Percentiles rank a stretch among this genome's conserved stretches.
phyloP scores from a whole-genome alignment of 1,140 invertebrate species.

The Campoletis sonorensis region DNA sequence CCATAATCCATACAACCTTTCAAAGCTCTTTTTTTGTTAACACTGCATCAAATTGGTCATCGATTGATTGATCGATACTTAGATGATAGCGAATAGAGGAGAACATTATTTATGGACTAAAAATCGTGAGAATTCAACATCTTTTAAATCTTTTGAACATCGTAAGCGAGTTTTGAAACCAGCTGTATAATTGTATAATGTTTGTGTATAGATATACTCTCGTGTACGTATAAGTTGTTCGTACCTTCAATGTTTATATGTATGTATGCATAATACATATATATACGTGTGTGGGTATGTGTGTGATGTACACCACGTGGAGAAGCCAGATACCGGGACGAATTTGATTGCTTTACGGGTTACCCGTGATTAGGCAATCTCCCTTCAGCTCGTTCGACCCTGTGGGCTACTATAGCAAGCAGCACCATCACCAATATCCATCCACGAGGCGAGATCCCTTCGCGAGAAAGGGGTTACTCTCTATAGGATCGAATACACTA shows the following conservation, averaged over 20 bases:
- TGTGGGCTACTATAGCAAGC: conserved; percentile 8
- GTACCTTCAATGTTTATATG: not conserved
- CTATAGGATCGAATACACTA: not conserved
- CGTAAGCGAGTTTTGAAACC: too few species aligned
- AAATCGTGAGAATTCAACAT: too few species aligned
- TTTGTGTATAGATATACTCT: too few species aligned
- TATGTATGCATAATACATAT: not conserved
- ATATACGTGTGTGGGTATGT: not conserved
- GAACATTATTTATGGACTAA: not conserved
- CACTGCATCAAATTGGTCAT: too few species aligned
- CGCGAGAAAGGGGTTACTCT: not conserved
- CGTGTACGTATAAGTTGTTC: too few species aligned
- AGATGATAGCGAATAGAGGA: not conserved
- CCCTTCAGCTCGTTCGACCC: conserved; percentile 53
- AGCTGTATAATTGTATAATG: too few species aligned
- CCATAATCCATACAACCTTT: too few species aligned
- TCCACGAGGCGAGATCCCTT: not conserved
- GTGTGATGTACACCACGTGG: conserved; percentile 11
- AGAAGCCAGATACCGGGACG: conserved; percentile 57
- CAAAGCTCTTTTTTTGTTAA: too few species aligned
- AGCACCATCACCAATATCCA: conserved; percentile 1
- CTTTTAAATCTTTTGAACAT: too few species aligned
- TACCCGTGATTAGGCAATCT: conserved; percentile 71
- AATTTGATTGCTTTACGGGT: conserved; percentile 72
- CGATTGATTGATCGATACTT: not conserved